These are phyloP conservation scores for Psittacara wagleri DNA, from an alignment of 2,113 vertebrate species.

Conservation along the genomic window DNA sequence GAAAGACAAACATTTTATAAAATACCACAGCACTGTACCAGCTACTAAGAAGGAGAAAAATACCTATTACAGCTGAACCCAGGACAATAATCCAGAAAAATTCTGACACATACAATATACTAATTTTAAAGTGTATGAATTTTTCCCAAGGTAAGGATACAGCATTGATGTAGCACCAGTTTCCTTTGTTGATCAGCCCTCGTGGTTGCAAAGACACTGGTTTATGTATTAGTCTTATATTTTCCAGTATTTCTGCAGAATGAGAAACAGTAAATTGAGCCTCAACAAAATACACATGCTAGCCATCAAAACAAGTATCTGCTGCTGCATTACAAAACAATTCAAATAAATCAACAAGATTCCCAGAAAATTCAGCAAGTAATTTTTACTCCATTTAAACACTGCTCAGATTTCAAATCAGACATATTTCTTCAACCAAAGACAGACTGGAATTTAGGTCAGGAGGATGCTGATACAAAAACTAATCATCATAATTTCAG, in stretches of 20 bases:
- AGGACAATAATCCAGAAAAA: not conserved
- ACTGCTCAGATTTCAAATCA: not conserved
- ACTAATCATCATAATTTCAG: not conserved
- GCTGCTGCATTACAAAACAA: not conserved
- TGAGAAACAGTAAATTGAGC: constrained; percentile 52
- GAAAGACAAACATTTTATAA: not conserved
- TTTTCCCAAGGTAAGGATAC: constrained; percentile 88
- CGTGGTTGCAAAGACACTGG: constrained; percentile 98
- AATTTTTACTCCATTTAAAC: not conserved
- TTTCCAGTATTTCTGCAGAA: constrained; percentile 93
- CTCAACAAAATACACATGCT: not conserved
- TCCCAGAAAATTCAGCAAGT: not conserved
- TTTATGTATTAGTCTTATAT: constrained; percentile 97
- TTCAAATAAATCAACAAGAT: not conserved
- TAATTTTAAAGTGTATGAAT: not conserved
- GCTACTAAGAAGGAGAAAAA: not conserved
- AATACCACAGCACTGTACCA: not conserved
- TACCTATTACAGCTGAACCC: too few relatives aligned
- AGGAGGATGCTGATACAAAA: not conserved
- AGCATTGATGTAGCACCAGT: constrained; percentile 99
- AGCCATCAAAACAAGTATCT: not conserved
- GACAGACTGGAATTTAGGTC: not conserved
- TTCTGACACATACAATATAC: not conserved
- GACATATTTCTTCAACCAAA: fast-evolving
- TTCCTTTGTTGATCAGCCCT: constrained; percentile 99